Percentiles rank a stretch among this genome's conserved stretches.
Evolutionary conservation across 1,140 invertebrate species (phyloP).

Genomic region (Pemphigus obesinymphae): DNA sequence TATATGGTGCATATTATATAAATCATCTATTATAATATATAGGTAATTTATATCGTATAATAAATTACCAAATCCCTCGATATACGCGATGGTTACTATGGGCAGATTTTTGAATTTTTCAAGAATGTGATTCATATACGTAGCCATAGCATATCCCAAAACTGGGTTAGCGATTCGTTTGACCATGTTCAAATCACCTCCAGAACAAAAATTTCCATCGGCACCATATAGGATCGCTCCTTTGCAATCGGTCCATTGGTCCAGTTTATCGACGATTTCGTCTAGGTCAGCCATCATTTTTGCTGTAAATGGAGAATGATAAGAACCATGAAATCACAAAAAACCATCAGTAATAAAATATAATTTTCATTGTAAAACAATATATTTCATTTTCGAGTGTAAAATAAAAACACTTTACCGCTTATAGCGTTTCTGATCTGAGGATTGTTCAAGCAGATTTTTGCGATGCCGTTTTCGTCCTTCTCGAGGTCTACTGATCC

Average conservation of each 20-base stretch:
- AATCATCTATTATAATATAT: too few relatives aligned
- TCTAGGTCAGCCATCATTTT: slow-evolving; percentile 60
- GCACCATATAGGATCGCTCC: slow-evolving; percentile 55
- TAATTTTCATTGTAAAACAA: too few relatives aligned
- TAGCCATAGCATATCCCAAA: slow-evolving; percentile 54
- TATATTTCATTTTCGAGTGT: too few relatives aligned
- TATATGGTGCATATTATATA: too few relatives aligned
- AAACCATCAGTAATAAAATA: too few relatives aligned
- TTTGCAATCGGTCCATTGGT: slow-evolving; percentile 56
- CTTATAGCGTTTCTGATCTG: slow-evolving; percentile 16
- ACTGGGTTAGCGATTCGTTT: slow-evolving; percentile 49
- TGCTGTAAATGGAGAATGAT: too few relatives aligned
- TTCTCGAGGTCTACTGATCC: not conserved
- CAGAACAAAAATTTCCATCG: slow-evolving; percentile 58
- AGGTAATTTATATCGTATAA: too few relatives aligned
- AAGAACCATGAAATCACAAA: too few relatives aligned
- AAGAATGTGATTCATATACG: slow-evolving; percentile 55
- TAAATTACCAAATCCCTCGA: slow-evolving; percentile 53
- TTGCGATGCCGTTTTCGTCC: not conserved
- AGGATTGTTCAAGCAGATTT: slow-evolving; percentile 17
- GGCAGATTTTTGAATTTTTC: slow-evolving; percentile 54
- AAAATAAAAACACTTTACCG: not conserved
- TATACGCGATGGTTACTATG: slow-evolving; percentile 55
- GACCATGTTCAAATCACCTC: slow-evolving; percentile 57
- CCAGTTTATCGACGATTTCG: slow-evolving; percentile 52